Conservation (phyloP, 2,888 invertebrate genomes). For the Micropterix aruncella region DNA sequence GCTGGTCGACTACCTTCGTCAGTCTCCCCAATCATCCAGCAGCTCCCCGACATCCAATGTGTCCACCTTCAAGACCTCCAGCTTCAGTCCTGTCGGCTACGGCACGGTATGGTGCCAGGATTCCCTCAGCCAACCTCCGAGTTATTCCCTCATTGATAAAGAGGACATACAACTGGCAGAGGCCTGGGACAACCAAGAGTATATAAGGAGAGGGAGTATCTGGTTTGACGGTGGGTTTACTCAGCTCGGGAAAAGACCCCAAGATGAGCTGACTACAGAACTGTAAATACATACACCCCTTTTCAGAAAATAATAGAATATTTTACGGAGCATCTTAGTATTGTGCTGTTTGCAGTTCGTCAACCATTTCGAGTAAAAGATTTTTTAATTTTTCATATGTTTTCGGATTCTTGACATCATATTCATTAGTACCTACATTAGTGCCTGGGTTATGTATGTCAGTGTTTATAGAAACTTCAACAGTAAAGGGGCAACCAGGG, state of each 20-base stretch:
- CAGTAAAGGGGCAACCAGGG: no score
- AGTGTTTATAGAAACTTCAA: no score
- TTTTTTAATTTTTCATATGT: no score
- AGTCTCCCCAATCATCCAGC: slow-evolving; percentile 26
- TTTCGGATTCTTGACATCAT: no score
- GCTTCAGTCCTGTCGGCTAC: slow-evolving; percentile 37
- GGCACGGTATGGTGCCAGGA: slow-evolving; percentile 38
- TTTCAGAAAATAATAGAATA: no score
- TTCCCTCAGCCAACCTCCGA: slow-evolving; percentile 35
- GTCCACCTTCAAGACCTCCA: slow-evolving; percentile 37
- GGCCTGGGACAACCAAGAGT: slow-evolving; percentile 29
- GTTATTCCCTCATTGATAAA: slow-evolving; percentile 25
- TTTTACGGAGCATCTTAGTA: no score
- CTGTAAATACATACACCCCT: no score
- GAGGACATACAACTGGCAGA: slow-evolving; percentile 31
- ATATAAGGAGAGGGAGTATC: slow-evolving; percentile 39
- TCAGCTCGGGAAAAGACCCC: slow-evolving; percentile 71
- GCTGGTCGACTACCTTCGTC: slow-evolving; percentile 53
- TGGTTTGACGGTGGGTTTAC: slow-evolving; percentile 72
- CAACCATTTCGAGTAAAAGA: no score
- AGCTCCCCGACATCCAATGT: slow-evolving; percentile 29
- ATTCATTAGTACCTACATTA: no score
- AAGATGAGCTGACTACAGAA: slow-evolving; percentile 81
- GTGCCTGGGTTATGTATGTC: no score
- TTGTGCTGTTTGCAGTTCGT: no score